Evolutionary conservation across 1,140 invertebrate species (phyloP).

Genomic region (Lethocerus indicus): DNA sequence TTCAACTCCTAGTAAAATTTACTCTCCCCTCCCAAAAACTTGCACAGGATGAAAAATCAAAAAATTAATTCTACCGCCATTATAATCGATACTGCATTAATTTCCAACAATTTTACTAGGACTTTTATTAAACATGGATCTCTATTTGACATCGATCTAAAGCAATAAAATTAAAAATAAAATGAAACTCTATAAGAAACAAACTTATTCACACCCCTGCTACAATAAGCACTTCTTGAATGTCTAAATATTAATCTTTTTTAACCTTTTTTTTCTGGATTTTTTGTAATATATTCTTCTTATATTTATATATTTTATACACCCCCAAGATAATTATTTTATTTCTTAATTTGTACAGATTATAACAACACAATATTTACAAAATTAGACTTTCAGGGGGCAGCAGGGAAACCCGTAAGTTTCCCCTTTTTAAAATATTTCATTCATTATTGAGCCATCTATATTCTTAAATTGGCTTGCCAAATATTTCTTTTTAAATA

Average conservation of each 20-base stretch:
- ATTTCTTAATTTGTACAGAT: slow-evolving; percentile 6
- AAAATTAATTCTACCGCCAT: too few species aligned
- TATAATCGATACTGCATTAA: not conserved
- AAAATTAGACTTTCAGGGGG: slow-evolving; percentile 6
- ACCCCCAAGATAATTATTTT: slow-evolving; percentile 3
- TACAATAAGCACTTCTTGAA: slow-evolving; percentile 8
- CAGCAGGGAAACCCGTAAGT: too few species aligned
- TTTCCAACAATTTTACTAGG: slow-evolving; percentile 8
- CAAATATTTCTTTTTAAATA: too few species aligned
- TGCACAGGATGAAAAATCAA: not conserved
- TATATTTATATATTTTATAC: slow-evolving; percentile 1
- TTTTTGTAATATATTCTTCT: not conserved
- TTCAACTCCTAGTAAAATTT: slow-evolving; percentile 7
- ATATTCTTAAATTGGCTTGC: too few species aligned
- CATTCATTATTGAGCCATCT: too few species aligned
- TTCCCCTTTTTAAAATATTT: too few species aligned
- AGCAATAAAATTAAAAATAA: slow-evolving; percentile 8
- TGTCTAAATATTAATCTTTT: too few species aligned
- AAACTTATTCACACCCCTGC: slow-evolving; percentile 6
- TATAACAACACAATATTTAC: slow-evolving; percentile 5
- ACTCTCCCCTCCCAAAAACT: not conserved
- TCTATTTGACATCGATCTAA: slow-evolving; percentile 9
- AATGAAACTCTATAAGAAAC: too few species aligned
- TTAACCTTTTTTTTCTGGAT: too few species aligned
- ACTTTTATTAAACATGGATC: slow-evolving; percentile 4